Base-by-base conservation (phyloP, 2,797 vertebrate species). In the Calcarius lapponicus region DNA sequence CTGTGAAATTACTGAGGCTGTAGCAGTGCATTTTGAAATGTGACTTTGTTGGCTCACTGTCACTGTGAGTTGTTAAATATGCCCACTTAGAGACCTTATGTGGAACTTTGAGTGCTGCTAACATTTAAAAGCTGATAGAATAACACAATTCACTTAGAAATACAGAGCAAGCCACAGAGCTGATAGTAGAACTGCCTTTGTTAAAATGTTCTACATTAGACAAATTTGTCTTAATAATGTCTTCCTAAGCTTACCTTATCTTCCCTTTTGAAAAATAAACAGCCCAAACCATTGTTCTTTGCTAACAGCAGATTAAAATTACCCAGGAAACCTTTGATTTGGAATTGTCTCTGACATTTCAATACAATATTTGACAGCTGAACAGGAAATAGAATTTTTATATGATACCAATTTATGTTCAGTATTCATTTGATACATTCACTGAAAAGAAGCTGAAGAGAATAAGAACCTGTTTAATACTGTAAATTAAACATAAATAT, bases 201-300 rank as follows among this genome's bases (percentile, higher is more conserved):
- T 73, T 82, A 82, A 58, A 85, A 66, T 67, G 12, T 75, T 93
- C 74, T 92, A 48, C 70, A 9, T 91, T 74, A 92, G 74, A 94
- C 53, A 89, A 82, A 92, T 89, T 73, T 58, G 36, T 82, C 69
- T 72, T 92, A 94, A 86, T 94, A 86, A 90, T 73, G 22, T 71
- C 43, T 79, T 90, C 56, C 91, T 93, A 86, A 79, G 29, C 22
- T 91, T 74, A 56, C 69, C 48, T 89, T 92, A 84, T 51, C 90
- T 94, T 94, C 62, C 45, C 74, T 94, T 92, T 84, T 84, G 64
- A 73, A 86, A 93, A 97, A 88, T 71, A 91, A 86, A 76, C 62
- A 90, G 60, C 53, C 83, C 80, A 95, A 90, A 80, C 25, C 66
- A 86, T 90, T 78, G 32, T 92, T 74, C 61, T 89, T 29, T 88